phyloP scores from a whole-genome alignment of 2,888 invertebrate species.

The Heliconius ethilla region DNA sequence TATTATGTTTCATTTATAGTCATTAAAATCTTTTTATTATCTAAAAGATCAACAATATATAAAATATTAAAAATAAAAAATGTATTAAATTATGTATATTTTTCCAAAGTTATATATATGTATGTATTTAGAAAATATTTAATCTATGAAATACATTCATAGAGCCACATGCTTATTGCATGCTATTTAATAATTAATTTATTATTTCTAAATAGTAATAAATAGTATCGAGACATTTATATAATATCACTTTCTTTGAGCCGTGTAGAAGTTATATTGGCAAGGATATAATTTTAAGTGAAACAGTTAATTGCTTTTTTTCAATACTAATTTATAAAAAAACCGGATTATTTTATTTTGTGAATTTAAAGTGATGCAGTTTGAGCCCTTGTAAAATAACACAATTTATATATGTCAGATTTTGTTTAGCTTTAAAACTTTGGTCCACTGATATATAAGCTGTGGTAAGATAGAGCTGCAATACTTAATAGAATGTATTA shows the following conservation, averaged over 20 bases:
- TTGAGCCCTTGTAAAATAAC: constrained; percentile 17
- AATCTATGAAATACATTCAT: background rate
- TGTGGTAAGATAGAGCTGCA: constrained; percentile 21
- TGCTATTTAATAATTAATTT: constrained; percentile 13
- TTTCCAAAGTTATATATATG: constrained; percentile 5
- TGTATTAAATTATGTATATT: background rate
- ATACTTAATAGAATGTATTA: constrained; percentile 12
- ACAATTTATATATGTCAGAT: constrained; percentile 9
- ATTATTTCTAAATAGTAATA: constrained; percentile 13
- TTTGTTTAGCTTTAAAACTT: constrained; percentile 20
- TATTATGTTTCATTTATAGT: constrained; percentile 17
- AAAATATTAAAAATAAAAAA: constrained; percentile 28
- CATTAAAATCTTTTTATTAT: constrained; percentile 24
- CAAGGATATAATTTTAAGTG: constrained; percentile 31
- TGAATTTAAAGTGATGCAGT: constrained; percentile 9
- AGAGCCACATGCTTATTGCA: background rate
- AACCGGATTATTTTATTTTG: background rate
- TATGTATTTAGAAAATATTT: background rate
- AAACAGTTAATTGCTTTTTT: constrained; percentile 8
- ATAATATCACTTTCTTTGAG: constrained; percentile 48
- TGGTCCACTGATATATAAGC: constrained; percentile 25
- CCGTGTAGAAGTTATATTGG: constrained; percentile 40
- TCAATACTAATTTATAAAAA: constrained; percentile 7
- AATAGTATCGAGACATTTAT: constrained; percentile 35
- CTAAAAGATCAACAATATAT: constrained; percentile 32